phyloP scores from a whole-genome alignment of 2,113 vertebrate genomes.

The Stigmatopora nigra region DNA sequence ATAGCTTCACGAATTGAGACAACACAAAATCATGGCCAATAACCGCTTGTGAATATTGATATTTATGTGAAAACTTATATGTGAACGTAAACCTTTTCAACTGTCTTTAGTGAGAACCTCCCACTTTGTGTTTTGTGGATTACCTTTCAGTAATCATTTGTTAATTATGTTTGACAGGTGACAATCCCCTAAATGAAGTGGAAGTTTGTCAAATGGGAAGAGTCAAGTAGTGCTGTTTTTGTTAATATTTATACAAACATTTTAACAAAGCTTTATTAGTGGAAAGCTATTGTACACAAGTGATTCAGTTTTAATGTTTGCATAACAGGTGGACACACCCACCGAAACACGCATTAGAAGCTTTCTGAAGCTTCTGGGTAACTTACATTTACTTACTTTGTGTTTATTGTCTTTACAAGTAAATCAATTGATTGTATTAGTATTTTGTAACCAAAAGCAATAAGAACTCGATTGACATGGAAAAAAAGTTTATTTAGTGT shows the following conservation, averaged over 20 bases:
- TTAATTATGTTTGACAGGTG: conserved; percentile 33
- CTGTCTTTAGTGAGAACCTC: background rate
- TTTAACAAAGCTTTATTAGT: conserved; percentile 54
- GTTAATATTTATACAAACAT: conserved; percentile 54
- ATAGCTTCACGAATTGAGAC: no score
- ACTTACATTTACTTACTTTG: background rate
- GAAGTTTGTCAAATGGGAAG: conserved; percentile 70
- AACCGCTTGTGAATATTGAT: no score
- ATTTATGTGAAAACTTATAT: no score
- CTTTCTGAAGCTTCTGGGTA: background rate
- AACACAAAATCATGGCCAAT: no score
- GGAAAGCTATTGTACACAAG: conserved; percentile 34
- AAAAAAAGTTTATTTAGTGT: background rate
- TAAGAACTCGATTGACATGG: background rate
- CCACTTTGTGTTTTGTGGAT: conserved; percentile 10
- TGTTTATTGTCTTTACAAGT: background rate
- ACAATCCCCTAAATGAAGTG: conserved; percentile 35
- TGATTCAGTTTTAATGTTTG: conserved; percentile 29
- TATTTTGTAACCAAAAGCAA: no score
- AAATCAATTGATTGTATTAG: background rate
- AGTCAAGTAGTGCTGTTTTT: conserved; percentile 40
- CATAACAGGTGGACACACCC: conserved; percentile 10
- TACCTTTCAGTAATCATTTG: conserved; percentile 32
- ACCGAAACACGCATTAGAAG: conserved; percentile 6
- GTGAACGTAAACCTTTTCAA: no score